Evolutionary conservation across 1,140 invertebrate genomes (phyloP), one percentile per base, ranked within the genome.

Genomic region (Cepaea nemoralis): DNA sequence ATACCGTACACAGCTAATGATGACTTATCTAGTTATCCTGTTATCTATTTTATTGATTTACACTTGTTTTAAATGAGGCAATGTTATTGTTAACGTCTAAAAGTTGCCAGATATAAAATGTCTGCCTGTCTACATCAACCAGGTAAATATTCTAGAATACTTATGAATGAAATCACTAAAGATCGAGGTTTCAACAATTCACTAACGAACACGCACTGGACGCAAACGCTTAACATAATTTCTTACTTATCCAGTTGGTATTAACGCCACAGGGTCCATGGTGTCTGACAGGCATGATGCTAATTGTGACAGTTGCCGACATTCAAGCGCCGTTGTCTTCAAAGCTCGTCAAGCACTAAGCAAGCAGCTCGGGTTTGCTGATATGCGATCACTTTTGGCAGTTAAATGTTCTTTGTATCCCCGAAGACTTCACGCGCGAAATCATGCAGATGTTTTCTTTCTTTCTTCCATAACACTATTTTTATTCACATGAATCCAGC

Each of bases 191-290:
- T n/a, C n/a, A n/a, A n/a, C n/a, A n/a, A n/a, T n/a, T n/a, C n/a
- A n/a, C n/a, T n/a, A n/a, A n/a, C n/a, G n/a, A n/a, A n/a, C n/a
- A n/a, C n/a, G n/a, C n/a, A n/a, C n/a, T n/a, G n/a, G n/a, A n/a
- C n/a, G n/a, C n/a, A 14, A 22, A 55, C 42, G 16, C 16, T 55
- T 55, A 55, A 55, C 19, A 19, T 2, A 63, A 77, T 8, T 1
- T 35, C 78, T 71, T 80, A 80, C 78, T 80, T 70, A 80, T 80
- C 78, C 78, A 80, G 69, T 80, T 80, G 37, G 42, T 45, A 22
- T 80, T 80, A 39, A 80, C 45, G 40, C 67, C 48, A 45, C 77
- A 79, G n/a, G 59, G 77, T 27, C 78, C 78, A 80, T 80, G 78
- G 78, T 80, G 78, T 55, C 78, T 3, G 10, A 80, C 42, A 8